Conservation (phyloP, 1,140 invertebrate species). For the Drosophila ercepeae region DNA sequence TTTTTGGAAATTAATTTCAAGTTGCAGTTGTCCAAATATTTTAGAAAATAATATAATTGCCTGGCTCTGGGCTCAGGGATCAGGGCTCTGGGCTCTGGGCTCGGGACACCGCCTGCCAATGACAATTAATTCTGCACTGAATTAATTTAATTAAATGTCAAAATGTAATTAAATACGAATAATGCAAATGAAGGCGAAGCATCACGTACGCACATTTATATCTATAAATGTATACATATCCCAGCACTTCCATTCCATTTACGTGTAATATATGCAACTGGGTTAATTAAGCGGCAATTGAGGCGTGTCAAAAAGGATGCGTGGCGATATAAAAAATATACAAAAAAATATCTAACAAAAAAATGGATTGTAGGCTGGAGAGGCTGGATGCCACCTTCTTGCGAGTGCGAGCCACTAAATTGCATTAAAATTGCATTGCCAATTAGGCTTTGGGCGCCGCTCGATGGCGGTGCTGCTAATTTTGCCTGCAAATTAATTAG, state of each 20-base stretch:
- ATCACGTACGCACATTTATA: constrained; percentile 37
- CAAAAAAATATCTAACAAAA: constrained; percentile 1
- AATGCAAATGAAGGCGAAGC: constrained; percentile 64
- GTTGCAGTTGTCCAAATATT: constrained; percentile 1
- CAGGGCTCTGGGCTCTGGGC: no score
- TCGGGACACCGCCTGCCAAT: constrained; percentile 39
- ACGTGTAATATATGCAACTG: constrained; percentile 73
- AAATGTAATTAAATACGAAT: constrained; percentile 75
- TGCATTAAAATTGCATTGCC: constrained; percentile 70
- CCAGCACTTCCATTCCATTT: constrained; percentile 9
- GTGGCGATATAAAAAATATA: constrained; percentile 1
- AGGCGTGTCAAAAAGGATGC: constrained; percentile 50
- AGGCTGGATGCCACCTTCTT: constrained; percentile 20
- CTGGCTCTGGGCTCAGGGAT: no score
- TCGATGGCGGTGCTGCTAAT: constrained; percentile 57
- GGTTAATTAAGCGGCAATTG: constrained; percentile 79
- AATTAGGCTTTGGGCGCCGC: constrained; percentile 61
- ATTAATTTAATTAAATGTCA: constrained; percentile 79
- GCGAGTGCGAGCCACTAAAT: constrained; percentile 48
- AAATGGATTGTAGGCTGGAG: background rate
- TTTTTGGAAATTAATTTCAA: background rate
- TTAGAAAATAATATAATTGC: constrained; percentile 1
- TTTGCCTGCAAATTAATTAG: constrained; percentile 67
- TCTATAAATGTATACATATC: constrained; percentile 1
- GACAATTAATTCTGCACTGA: constrained; percentile 65